Evolutionary conservation across 2,113 vertebrate genomes (phyloP), one percentile per base, ranked within the genome.

Genomic region (Triplophysa dalaica): DNA sequence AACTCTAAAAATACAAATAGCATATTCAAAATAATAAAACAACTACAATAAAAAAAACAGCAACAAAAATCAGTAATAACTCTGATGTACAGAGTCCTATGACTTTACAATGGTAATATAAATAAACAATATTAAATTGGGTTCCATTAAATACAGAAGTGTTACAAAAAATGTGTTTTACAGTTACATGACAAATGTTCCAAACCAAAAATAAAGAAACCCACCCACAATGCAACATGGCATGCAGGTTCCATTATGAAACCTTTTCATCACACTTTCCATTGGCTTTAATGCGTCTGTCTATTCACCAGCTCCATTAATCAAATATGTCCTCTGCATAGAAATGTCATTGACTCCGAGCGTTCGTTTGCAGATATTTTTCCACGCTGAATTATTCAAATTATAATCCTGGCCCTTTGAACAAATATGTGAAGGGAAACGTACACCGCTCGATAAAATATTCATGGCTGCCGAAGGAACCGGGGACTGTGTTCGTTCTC

Each of bases 341-440:
- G 66, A 75, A 75, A 81, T 75, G 79, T 81, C 72, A 81, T 76
- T 81, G 79, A 56, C 79, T 75, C 58, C n/a, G 72, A 70, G 72
- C 72, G 13, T 61, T 76, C 19, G 63, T 69, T 81, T 81, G 45
- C 63, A 75, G 79, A 61, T 75, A 81, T 79, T 83, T 77, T 83
- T 76, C 76, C 65, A 79, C 48, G 68, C 58, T 83, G 61, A 83
- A 76, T 83, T 70, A 83, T 75, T 79, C 64, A 81, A 81, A 81
- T 81, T 76, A 81, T 81, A 69, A 81, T 75, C 79, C 72, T 69
- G 64, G 63, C 64, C 45, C 70, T 78, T 74, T 83, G 48, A 83
- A 80, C 72, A 80, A 83, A 83, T 70, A 80, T 76, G 73, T 19
- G 63, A 66, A 54, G 56, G 50, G 48, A 45, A 48, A 70, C 8